Evolutionary conservation across 2,888 invertebrate species (phyloP), one percentile per base, ranked within the genome.

Genomic region (Osmoderma eremita): DNA sequence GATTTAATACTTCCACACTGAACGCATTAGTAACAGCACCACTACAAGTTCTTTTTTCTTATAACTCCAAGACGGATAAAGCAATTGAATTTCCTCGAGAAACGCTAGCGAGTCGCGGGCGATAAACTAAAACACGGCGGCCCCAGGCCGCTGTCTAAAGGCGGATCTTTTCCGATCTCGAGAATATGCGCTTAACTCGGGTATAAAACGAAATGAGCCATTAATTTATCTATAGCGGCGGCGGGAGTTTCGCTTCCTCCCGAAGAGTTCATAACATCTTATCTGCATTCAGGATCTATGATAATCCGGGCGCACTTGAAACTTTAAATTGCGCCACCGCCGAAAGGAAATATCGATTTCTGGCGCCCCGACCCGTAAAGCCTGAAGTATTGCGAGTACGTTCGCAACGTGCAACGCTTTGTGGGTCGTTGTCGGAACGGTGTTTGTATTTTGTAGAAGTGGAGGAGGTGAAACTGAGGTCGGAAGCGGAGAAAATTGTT

Each of bases 261-360:
- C 20, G 56, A 51, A 30, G 51, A 66, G 66, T 66, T 66, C 66
- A 66, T 66, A 66, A 66, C 61, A 41, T 38, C 70, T 66, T 66
- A 70, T 70, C 65, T 68, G 63, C 68, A 70, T 70, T 68, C 65
- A 49, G 62, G 65, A 70, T 70, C 70, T 70, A 66, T 63, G 67
- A 68, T 70, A 70, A 70, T 70, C 70, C 67, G 38, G 56, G 17
- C 50, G 15, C 67, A 50, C 65, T 53, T 58, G 39, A 69, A 70
- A 70, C 54, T 70, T 70, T 70, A 70, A 70, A 70, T 70, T 70
- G 70, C 58, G 63, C n/a, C 24, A 6, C 30, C 13, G 12, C 30
- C 4, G n/a, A 13, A 30, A 65, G 70, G 65, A 68, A 64, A 65
- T 70, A 70, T 70, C 67, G 67, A 70, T 67, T 70, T 58, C 50